phyloP scores from a whole-genome alignment of 2,797 vertebrate species.

The Pipistrellus kuhlii region DNA sequence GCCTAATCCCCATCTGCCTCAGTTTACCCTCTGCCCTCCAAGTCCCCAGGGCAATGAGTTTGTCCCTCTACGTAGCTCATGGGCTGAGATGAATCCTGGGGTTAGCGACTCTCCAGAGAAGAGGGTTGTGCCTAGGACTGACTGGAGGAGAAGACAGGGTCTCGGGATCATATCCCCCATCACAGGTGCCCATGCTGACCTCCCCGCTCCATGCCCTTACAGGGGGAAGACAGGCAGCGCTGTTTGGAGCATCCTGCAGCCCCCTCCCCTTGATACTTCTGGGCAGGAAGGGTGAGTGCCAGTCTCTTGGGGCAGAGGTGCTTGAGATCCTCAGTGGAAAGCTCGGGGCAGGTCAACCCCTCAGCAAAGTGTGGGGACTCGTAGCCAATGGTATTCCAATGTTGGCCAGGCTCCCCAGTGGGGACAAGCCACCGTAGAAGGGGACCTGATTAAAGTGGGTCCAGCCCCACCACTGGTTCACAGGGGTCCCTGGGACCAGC shows the following conservation, averaged over 20 bases:
- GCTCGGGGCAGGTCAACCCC: background rate
- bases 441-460: background rate
- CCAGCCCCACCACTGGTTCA: background rate
- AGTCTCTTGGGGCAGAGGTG: background rate
- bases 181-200: background rate
- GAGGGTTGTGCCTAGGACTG: background rate
- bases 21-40: background rate
- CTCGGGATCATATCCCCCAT: background rate
- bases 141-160: background rate
- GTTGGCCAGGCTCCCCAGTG: background rate
- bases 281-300: background rate
- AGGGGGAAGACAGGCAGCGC: background rate
- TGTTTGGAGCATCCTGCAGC: background rate
- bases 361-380: background rate
- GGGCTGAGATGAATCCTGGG: background rate
- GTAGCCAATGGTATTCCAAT: background rate
- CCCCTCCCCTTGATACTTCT: background rate
- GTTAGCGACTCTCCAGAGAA: background rate
- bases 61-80: background rate
- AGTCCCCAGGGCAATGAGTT: background rate
- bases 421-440: background rate
- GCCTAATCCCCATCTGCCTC: constrained; percentile 82
- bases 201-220: background rate
- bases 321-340: background rate
- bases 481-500: background rate